These are phyloP conservation scores for Dermatemys mawii DNA, from an alignment of 2,113 vertebrate species.

Conservation along the genomic window DNA sequence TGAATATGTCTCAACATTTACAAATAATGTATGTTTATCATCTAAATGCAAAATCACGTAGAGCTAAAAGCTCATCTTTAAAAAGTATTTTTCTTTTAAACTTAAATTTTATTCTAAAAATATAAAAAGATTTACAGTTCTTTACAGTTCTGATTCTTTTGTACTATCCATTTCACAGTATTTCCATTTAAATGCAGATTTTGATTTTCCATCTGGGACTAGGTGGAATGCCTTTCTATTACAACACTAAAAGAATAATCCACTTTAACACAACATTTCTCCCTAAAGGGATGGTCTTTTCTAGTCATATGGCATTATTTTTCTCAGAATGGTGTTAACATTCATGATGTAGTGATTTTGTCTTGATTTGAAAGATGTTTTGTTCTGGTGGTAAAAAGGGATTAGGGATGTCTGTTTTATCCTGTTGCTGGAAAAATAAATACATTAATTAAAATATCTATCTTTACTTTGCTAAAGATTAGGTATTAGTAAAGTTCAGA, in stretches of 20 bases:
- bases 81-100: conserved; percentile 15
- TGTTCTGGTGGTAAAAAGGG: conserved; percentile 61
- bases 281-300: conserved; percentile 71
- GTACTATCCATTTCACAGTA: conserved; percentile 68
- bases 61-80: conserved; percentile 12
- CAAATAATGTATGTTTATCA: conserved; percentile 41
- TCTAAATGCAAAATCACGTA: conserved; percentile 44
- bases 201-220: conserved; percentile 77
- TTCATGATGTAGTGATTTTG: conserved; percentile 70
- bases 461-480: conserved; percentile 42
- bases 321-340: conserved; percentile 73
- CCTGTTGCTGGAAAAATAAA: conserved; percentile 41
- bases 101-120: conserved; percentile 17
- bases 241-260: conserved; percentile 73
- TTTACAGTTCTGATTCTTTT: conserved; percentile 56
- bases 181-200: conserved; percentile 79
- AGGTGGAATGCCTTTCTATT: conserved; percentile 70
- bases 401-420: conserved; percentile 56
- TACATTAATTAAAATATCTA: neutral
- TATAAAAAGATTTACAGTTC: conserved; percentile 36
- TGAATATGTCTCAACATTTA: conserved; percentile 28
- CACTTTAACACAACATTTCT: conserved; percentile 75
- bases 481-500: conserved; percentile 54
- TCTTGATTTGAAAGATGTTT: conserved; percentile 73
- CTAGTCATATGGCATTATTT: conserved; percentile 70